A percentile compares a stretch with the other conserved stretches of the same genome.
phyloP scores from a whole-genome alignment of 2,888 invertebrate genomes.

The Cerastoderma edule region DNA sequence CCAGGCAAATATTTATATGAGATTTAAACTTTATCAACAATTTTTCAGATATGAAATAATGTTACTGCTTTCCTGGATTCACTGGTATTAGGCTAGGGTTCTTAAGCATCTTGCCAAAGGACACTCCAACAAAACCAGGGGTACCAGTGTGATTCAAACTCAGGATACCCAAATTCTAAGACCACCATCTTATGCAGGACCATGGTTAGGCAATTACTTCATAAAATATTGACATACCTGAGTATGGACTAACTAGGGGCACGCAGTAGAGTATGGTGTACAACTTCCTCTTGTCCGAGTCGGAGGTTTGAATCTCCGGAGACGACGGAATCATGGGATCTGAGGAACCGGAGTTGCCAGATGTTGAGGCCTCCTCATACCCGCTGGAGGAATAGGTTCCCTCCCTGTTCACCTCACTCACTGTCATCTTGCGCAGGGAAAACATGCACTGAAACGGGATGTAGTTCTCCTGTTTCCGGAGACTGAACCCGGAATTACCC shows the following conservation, averaged over 20 bases:
- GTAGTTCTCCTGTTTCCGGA: constrained; percentile 64
- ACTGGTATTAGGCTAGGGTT: too few relatives aligned
- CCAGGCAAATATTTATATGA: too few relatives aligned
- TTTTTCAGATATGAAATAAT: too few relatives aligned
- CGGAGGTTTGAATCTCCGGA: neutral
- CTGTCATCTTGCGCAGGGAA: constrained; percentile 44
- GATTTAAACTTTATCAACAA: too few relatives aligned
- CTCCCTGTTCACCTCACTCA: constrained; percentile 42
- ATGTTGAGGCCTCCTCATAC: constrained; percentile 42
- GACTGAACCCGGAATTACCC: constrained; percentile 69
- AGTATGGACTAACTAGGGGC: constrained; percentile 90
- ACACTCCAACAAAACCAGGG: too few relatives aligned
- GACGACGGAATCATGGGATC: constrained; percentile 19
- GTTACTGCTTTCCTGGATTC: too few relatives aligned
- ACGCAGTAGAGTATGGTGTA: constrained; percentile 88
- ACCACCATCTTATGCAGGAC: too few relatives aligned
- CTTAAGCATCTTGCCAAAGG: too few relatives aligned
- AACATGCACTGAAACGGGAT: constrained; percentile 63
- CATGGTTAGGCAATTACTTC: neutral
- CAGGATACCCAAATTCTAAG: too few relatives aligned
- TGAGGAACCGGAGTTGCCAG: constrained; percentile 47
- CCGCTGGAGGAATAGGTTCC: constrained; percentile 79
- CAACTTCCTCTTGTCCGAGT: constrained; percentile 34
- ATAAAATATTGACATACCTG: constrained; percentile 86
- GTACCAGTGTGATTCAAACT: neutral